phyloP scores from a whole-genome alignment of 1,140 invertebrate genomes.

The Bombus impatiens region DNA sequence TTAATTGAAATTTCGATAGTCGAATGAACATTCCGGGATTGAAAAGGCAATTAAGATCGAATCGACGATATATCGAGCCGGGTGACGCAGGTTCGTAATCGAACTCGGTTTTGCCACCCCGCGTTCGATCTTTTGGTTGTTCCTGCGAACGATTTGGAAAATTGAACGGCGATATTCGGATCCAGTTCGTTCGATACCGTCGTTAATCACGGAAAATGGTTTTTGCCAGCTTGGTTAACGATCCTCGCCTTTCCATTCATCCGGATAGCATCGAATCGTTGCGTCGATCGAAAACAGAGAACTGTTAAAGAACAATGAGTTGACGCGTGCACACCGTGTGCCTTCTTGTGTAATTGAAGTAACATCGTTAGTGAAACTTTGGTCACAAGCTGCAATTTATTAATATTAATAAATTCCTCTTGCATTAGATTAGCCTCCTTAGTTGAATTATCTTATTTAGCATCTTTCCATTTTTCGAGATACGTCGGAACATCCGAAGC shows the following conservation, averaged over 20 bases:
- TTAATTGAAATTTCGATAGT: constrained; percentile 54
- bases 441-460: not conserved
- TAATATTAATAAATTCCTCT: not conserved
- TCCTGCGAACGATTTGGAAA: not conserved
- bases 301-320: not conserved
- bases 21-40: constrained; percentile 37
- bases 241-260: not conserved
- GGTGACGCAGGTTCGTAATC: constrained; percentile 26
- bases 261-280: not conserved
- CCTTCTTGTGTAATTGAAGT: not conserved
- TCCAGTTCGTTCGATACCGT: not conserved
- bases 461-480: not conserved
- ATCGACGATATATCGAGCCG: constrained; percentile 47
- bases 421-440: not conserved
- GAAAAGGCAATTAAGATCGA: constrained; percentile 53
- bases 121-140: not conserved
- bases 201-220: constrained; percentile 10
- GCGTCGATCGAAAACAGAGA: not conserved
- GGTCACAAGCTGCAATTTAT: not conserved
- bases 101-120: constrained; percentile 39
- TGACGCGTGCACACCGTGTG: not conserved
- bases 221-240: not conserved
- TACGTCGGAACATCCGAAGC: not conserved
- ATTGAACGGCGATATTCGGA: not conserved
- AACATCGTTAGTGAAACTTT: not conserved